Evolutionary conservation across 2,888 invertebrate species (phyloP), one percentile per base, ranked within the genome.

Genomic region (Lycophotia porphyrea): DNA sequence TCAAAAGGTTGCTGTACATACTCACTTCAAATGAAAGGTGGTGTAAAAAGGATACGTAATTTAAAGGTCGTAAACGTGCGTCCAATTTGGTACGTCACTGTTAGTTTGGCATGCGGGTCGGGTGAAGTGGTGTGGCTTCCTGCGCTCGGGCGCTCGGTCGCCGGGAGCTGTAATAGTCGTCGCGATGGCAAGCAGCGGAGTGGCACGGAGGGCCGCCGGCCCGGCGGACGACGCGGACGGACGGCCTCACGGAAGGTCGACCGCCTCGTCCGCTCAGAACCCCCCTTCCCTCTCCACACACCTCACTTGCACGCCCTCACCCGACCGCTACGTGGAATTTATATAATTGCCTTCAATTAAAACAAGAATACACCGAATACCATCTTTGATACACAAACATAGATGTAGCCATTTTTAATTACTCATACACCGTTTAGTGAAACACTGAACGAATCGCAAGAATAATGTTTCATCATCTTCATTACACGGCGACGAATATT

Each of bases 171-270:
- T 88, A 86, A 88, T 86, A 87, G 79, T 78, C 81, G 86, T 82
- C 81, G 78, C 87, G 81, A 87, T 87, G 86, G 88, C 84, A 88
- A 87, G 87, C 86, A 88, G 92, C 92, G 93, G 93, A 94, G 94
- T 93, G 94, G 94, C 92, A 93, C 93, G 93, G 93, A 85, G 87
- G 84, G 82, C 86, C 93, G 87, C 87, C 85, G 93, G 87, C 87
- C 80, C 75, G 77, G 71, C 84, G 84, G 88, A 80, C 87, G 88
- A 86, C 88, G 90, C 91, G 92, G 90, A 88, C 91, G 91, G 91
- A 93, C 94, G 96, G 95, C 96, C 96, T 95, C 95, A 94, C 90
- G 94, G 96, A 96, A 96, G 96, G 96, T 96, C 96, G 95, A 94
- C 95, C 89, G 94, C 95, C 95, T 93, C 87, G 84, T 82, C 88